Conservation (phyloP, 2,888 invertebrate genomes). For the Andricus curvator region DNA sequence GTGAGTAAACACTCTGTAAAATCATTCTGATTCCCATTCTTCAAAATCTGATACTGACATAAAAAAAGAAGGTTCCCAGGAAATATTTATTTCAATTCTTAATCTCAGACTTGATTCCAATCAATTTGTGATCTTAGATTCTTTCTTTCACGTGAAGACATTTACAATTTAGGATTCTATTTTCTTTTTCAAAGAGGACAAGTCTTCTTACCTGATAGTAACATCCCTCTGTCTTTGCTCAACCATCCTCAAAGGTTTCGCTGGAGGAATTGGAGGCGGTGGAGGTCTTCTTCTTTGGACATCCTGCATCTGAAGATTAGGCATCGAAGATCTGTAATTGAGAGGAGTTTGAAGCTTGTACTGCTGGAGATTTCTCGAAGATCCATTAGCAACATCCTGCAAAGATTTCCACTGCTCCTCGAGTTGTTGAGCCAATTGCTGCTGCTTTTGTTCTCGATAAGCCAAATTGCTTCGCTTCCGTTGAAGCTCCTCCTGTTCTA, state of each 20-base stretch:
- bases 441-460: conserved; percentile 79
- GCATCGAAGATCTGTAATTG: conserved; percentile 82
- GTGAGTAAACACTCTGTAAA: no score
- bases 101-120: background rate
- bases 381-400: conserved; percentile 80
- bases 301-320: conserved; percentile 80
- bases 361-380: conserved; percentile 68
- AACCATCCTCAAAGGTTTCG: conserved; percentile 80
- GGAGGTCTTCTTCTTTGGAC: conserved; percentile 75
- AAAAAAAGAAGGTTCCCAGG: background rate
- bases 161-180: background rate
- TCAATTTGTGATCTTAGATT: background rate
- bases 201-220: conserved; percentile 70
- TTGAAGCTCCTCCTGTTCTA: conserved; percentile 88
- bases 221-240: conserved; percentile 74
- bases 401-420: conserved; percentile 80
- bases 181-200: no score
- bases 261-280: conserved; percentile 80
- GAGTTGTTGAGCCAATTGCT: conserved; percentile 73
- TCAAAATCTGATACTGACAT: background rate
- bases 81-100: background rate
- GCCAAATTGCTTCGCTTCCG: conserved; percentile 87
- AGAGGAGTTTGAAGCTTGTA: conserved; percentile 78
- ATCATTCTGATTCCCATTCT: background rate
- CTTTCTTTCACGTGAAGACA: background rate